Evolutionary conservation across 2,888 invertebrate species (phyloP).

Genomic region (Dysmachus trigonus): DNA sequence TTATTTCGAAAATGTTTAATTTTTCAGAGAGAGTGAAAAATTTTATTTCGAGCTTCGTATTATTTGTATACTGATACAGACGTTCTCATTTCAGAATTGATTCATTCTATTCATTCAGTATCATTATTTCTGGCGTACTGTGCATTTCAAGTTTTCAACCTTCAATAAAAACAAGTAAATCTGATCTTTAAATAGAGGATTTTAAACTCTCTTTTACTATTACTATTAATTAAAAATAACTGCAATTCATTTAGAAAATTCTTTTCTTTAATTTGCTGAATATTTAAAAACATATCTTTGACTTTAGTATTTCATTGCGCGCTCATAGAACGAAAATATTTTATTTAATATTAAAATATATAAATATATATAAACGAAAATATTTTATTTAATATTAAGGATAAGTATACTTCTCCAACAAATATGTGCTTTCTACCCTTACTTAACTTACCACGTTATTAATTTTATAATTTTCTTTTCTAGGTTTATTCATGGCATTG

Average conservation of each 20-base stretch:
- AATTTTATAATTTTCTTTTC: background rate
- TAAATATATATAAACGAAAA: too few species aligned
- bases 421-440: too few species aligned
- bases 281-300: background rate
- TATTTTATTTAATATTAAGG: too few species aligned
- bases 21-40: background rate
- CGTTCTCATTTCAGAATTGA: background rate
- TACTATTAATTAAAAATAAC: too few species aligned
- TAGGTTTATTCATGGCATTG: background rate
- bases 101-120: background rate
- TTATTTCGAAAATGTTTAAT: background rate
- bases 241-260: background rate
- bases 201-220: background rate
- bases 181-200: too few species aligned
- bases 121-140: background rate
- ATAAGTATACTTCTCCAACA: too few species aligned
- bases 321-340: too few species aligned
- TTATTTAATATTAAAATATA: too few species aligned
- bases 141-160: background rate
- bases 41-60: background rate
- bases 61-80: background rate
- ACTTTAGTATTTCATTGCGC: background rate
- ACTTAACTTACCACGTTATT: background rate
- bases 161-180: too few species aligned
- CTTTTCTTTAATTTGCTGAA: background rate